Evolutionary conservation across 2,113 vertebrate genomes (phyloP).

Genomic region (Elaphurus davidianus): DNA sequence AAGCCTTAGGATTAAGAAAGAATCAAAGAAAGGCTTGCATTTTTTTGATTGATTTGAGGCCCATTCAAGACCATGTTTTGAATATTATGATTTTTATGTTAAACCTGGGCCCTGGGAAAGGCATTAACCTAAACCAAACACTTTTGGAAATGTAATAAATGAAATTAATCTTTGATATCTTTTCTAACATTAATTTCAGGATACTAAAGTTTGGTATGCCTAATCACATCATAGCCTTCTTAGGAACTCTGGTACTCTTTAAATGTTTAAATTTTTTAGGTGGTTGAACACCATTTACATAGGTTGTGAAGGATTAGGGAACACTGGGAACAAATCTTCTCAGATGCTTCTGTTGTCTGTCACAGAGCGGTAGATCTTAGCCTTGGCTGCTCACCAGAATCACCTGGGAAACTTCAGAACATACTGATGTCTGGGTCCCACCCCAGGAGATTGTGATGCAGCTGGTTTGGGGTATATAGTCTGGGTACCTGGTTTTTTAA

Average conservation of each 20-base stretch:
- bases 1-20: conserved; percentile 10
- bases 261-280: not conserved
- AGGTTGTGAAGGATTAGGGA: not conserved
- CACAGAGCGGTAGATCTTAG: not conserved
- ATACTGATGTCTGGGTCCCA: not conserved
- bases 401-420: not conserved
- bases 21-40: not conserved
- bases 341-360: not conserved
- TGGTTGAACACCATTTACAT: not conserved
- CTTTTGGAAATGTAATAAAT: not conserved
- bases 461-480: not conserved
- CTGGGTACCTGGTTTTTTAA: not conserved
- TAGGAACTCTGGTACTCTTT: not conserved
- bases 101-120: not conserved
- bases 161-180: not conserved
- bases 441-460: not conserved
- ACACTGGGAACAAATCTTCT: not conserved
- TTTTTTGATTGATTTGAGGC: not conserved
- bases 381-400: not conserved
- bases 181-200: not conserved
- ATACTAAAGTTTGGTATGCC: not conserved
- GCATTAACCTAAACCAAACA: not conserved
- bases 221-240: not conserved
- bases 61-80: not conserved
- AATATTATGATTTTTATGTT: not conserved